phyloP scores from a whole-genome alignment of 2,797 vertebrate genomes.

The Argya squamiceps region DNA sequence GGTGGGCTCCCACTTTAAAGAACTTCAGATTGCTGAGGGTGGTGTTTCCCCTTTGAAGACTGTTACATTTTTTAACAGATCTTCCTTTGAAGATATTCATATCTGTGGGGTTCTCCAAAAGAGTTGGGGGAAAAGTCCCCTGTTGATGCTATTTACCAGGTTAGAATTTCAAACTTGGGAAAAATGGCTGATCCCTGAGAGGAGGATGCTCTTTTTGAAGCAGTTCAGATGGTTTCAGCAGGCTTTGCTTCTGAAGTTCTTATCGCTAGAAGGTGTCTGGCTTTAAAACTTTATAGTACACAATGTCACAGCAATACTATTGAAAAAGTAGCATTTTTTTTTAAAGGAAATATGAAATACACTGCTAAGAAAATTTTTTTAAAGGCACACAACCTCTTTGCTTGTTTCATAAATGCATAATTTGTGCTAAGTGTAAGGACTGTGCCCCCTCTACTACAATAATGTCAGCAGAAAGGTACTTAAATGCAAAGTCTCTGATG shows the following conservation, averaged over 20 bases:
- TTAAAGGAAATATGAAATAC: background rate
- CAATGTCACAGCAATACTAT: background rate
- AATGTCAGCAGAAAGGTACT: background rate
- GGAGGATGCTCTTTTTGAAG: slow-evolving; percentile 75
- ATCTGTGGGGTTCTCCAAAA: slow-evolving; percentile 74
- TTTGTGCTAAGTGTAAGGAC: background rate
- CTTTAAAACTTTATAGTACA: slow-evolving; percentile 53
- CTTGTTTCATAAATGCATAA: background rate
- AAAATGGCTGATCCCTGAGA: slow-evolving; percentile 71
- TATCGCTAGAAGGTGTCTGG: slow-evolving; percentile 63
- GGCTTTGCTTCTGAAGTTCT: slow-evolving; percentile 72
- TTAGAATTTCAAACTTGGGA: slow-evolving; percentile 72
- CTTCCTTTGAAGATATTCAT: slow-evolving; percentile 77
- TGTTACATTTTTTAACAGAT: slow-evolving; percentile 78
- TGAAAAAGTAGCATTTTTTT: background rate
- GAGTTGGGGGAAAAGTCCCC: slow-evolving; percentile 63
- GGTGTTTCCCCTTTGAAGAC: slow-evolving; percentile 78
- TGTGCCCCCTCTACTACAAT: background rate
- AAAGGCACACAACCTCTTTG: background rate
- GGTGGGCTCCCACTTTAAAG: slow-evolving; percentile 78
- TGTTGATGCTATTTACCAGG: slow-evolving; percentile 76
- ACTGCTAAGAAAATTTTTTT: background rate
- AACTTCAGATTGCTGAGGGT: slow-evolving; percentile 77
- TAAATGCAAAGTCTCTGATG: background rate
- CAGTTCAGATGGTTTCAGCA: slow-evolving; percentile 72